Evolutionary conservation across 2,888 invertebrate genomes (phyloP).

Genomic region (Adela reaumurella): DNA sequence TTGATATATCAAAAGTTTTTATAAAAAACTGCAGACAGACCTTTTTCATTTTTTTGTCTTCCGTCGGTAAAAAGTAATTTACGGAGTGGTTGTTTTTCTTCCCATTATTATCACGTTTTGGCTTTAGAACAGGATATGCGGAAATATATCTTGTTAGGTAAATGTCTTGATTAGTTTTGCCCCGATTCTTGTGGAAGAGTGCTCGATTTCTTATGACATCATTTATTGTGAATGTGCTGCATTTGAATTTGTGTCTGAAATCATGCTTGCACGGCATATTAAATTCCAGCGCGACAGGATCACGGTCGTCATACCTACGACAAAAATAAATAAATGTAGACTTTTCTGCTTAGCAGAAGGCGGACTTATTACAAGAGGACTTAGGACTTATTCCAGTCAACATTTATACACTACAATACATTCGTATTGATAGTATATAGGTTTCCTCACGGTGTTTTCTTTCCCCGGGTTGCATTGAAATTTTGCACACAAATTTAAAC

Average conservation of each 20-base stretch:
- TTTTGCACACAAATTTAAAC: too few species aligned
- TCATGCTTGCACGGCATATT: conserved; percentile 6
- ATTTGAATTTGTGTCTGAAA: not conserved
- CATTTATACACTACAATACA: too few species aligned
- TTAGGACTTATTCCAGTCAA: too few species aligned
- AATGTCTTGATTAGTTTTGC: conserved; percentile 10
- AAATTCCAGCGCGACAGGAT: conserved; percentile 6
- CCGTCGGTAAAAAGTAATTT: conserved; percentile 6
- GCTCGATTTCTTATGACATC: conserved; percentile 7
- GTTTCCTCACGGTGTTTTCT: too few species aligned
- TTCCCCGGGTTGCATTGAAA: too few species aligned
- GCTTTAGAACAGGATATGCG: conserved; percentile 4
- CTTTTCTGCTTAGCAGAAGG: too few species aligned
- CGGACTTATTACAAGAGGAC: too few species aligned
- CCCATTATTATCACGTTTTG: conserved; percentile 5
- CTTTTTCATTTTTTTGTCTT: conserved; percentile 6
- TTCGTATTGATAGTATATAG: too few species aligned
- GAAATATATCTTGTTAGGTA: conserved; percentile 6
- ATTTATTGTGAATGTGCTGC: conserved; percentile 5
- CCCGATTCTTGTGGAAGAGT: conserved; percentile 8
- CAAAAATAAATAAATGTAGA: too few species aligned
- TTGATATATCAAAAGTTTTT: conserved; percentile 5
- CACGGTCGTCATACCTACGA: conserved; percentile 6
- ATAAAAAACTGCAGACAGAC: conserved; percentile 8
- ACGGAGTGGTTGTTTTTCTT: conserved; percentile 4